Percentiles rank a stretch among this genome's conserved stretches.
Evolutionary conservation across 2,888 invertebrate genomes (phyloP).

Genomic region (Leptinotarsa haldemani): DNA sequence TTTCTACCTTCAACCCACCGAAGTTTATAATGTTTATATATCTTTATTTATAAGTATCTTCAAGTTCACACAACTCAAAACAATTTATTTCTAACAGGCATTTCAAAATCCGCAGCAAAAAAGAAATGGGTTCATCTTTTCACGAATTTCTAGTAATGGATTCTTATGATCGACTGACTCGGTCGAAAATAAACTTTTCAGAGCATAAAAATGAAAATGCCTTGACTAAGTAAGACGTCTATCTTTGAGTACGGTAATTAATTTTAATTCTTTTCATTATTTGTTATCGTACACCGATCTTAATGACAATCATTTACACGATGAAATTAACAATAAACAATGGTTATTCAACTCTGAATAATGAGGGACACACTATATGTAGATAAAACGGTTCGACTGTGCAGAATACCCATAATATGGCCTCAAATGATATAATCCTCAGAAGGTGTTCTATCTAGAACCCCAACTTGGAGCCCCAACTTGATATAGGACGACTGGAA

Average conservation of each 20-base stretch:
- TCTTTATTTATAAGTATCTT: too few relatives aligned
- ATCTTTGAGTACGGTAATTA: slow-evolving; percentile 11
- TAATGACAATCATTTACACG: slow-evolving; percentile 35
- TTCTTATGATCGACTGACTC: not conserved
- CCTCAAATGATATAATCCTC: not conserved
- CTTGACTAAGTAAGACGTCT: not conserved
- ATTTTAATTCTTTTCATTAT: slow-evolving; percentile 19
- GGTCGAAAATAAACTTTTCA: slow-evolving; percentile 1
- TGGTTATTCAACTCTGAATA: slow-evolving; percentile 35
- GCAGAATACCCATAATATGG: too few relatives aligned
- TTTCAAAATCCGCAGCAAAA: too few relatives aligned
- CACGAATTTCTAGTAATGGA: not conserved
- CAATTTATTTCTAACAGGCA: too few relatives aligned
- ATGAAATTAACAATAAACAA: slow-evolving; percentile 37
- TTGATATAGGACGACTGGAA: too few relatives aligned
- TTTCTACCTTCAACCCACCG: too few relatives aligned
- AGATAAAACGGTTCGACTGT: not conserved
- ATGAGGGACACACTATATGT: not conserved
- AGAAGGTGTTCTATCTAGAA: not conserved
- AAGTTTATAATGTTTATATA: too few relatives aligned
- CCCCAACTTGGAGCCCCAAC: too few relatives aligned
- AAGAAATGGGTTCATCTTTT: not conserved
- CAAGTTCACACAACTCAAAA: too few relatives aligned
- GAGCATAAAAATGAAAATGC: slow-evolving; percentile 13
- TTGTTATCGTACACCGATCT: slow-evolving; percentile 3